Base-by-base conservation (phyloP, 2,888 invertebrate species). In the Malacosoma neustria region DNA sequence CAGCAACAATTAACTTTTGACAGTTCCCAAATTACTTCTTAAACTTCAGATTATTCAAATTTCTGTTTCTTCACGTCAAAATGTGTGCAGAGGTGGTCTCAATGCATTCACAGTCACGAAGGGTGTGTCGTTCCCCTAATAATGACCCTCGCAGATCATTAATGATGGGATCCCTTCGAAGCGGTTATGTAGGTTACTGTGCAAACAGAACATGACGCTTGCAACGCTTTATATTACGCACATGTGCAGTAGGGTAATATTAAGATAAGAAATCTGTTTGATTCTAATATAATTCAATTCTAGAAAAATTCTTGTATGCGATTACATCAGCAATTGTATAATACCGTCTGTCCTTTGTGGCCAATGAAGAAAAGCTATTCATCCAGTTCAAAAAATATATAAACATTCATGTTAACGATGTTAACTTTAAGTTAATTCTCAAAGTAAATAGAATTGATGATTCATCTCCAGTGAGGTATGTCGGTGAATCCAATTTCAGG, bases 141-240 rank as follows among this genome's bases (percentile, higher is more conserved):
- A 70, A 69, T 73, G 70, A 67, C 73, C 73, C 80, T 69, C 49
- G 45, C 52, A 61, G 68, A 72, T 79, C 82, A 74, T 81, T 82
- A 82, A 81, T 77, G 84, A 79, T 74, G 66, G 70, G 69, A 72
- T 81, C 84, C 80, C 82, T 80, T 62, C 64, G 51, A 54, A 59
- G 63, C 59, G 58, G 70, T 70, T 64, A 84, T 82, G 81, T 84
- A 81, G 84, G 84, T 85, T 84, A 85, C 84, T 84, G 80, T 82
- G 84, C 66, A 85, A 85, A 85, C 80, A 84, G 68, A 47, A 43
- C 54, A 48, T 48, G 77, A 75, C 60, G 66, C 61, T 70, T 71
- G 57, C 67, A 22, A 22, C 9, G 9, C 9, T 22, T 9, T 22
- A 22, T 22, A 22, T 5, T 22, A 3, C 22, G 22, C 5, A 7